Evolutionary conservation across 2,113 vertebrate species (phyloP).

Genomic region (Dicaeum eximium): DNA sequence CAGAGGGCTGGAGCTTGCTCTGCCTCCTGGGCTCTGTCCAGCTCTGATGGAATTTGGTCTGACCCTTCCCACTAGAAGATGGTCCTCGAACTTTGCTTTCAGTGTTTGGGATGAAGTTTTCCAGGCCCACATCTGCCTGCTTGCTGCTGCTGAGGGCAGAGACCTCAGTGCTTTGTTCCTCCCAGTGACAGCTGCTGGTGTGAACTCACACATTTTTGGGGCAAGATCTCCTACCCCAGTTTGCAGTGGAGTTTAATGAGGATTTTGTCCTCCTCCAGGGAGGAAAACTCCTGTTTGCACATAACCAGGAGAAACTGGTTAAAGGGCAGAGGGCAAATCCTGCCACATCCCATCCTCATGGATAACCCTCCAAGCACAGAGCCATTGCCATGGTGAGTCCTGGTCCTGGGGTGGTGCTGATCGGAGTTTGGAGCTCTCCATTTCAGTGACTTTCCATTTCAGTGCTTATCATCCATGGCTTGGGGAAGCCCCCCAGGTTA

Average conservation of each 20-base stretch:
- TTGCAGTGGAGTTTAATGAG: neutral
- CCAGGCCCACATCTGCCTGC: neutral
- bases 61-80: neutral
- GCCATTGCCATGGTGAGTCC: fast-evolving
- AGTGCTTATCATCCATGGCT: neutral
- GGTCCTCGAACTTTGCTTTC: neutral
- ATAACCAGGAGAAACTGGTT: neutral
- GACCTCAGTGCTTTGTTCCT: neutral
- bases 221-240: neutral
- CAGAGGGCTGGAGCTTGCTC: neutral
- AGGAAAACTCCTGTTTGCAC: neutral
- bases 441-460: neutral
- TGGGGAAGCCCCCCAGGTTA: neutral
- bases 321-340: neutral
- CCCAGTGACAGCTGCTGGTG: neutral
- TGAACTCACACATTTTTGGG: neutral
- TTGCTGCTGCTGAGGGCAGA: neutral
- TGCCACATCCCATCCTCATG: neutral
- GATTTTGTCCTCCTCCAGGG: neutral
- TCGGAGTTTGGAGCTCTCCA: neutral
- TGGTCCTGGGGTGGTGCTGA: neutral
- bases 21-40: neutral
- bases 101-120: neutral
- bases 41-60: neutral
- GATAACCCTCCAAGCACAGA: neutral